These are phyloP conservation scores for cattle (Bos taurus) DNA, from an alignment of 2,113 vertebrate genomes.

Conservation along the genomic window ARS-UCD2.0 NC_037335.1:109654501-109655000, in stretches of 20 bases:
- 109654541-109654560: fast-evolving
- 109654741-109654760: background rate
- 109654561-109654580: background rate
- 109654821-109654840: background rate
- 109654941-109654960: background rate
- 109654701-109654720: background rate
- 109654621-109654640: background rate
- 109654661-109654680: background rate
- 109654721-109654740: background rate
- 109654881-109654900: background rate
- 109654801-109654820: background rate
- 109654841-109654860: background rate
- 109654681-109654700: background rate
- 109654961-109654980: background rate
- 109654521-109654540: background rate
- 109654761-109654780: background rate
- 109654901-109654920: background rate
- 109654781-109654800: background rate
- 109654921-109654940: background rate
- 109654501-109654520: background rate
- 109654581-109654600: background rate
- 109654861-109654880: background rate
- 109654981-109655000: background rate
- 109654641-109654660: background rate
- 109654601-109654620: background rate